Evolutionary conservation across 2,888 invertebrate species (phyloP).

Genomic region (Dichetophora obliterata): DNA sequence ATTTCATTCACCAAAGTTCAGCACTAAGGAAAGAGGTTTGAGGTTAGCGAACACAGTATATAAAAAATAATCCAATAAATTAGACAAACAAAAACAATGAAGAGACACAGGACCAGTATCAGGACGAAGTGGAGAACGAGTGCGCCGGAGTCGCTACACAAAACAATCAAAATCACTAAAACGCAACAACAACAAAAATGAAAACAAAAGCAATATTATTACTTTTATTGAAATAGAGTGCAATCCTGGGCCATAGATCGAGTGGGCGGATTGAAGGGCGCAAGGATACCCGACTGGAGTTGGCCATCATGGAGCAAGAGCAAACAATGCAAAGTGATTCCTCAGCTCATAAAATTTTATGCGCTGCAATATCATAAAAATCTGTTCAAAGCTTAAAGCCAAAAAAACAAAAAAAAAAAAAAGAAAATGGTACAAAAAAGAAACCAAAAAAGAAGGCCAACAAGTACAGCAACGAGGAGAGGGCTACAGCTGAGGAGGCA

Average conservation of each 20-base stretch:
- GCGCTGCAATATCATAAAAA: conserved; percentile 57
- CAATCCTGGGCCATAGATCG: conserved; percentile 7
- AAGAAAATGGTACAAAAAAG: conserved; percentile 33
- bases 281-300: not conserved
- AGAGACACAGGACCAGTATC: not conserved
- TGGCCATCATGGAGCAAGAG: not conserved
- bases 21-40: not conserved
- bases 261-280: not conserved
- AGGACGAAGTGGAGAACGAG: not conserved
- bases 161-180: conserved; percentile 17
- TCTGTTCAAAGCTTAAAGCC: conserved; percentile 50
- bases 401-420: conserved; percentile 47
- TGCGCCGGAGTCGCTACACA: not conserved
- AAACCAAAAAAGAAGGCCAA: conserved; percentile 43
- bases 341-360: conserved; percentile 51
- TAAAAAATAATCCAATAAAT: conserved; percentile 32
- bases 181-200: not conserved
- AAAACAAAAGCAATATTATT: conserved; percentile 10
- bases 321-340: conserved; percentile 38
- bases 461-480: not conserved
- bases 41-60: not conserved
- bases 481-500: conserved; percentile 39
- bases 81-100: conserved; percentile 5
- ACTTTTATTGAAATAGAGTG: conserved; percentile 31
- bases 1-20: not conserved